Conservation (phyloP, 1,140 invertebrate genomes). For the Alviniconcha marisindica region DNA sequence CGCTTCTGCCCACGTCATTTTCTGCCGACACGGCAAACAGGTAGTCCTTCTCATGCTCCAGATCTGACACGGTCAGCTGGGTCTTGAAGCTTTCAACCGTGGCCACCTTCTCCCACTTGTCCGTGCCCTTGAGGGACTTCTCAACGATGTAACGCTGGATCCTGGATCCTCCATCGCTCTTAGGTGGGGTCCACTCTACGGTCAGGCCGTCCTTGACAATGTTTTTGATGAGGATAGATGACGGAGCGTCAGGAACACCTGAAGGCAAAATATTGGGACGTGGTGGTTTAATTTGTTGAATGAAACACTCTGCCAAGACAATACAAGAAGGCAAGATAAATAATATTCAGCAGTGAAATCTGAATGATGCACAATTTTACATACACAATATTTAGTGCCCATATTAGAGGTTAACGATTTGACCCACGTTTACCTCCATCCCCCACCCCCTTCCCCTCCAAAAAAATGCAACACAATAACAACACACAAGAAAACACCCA, state of each 20-base stretch:
- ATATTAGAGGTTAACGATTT: neutral
- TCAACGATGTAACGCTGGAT: constrained; percentile 92
- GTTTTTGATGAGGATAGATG: constrained; percentile 78
- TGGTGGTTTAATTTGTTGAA: no score
- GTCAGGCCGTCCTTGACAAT: constrained; percentile 85
- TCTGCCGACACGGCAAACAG: constrained; percentile 93
- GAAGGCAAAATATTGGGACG: no score
- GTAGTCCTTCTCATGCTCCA: constrained; percentile 92
- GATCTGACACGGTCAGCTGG: constrained; percentile 80
- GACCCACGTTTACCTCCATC: no score
- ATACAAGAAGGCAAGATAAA: no score
- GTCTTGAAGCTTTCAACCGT: constrained; percentile 78
- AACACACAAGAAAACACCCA: no score
- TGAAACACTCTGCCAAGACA: no score
- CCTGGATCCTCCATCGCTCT: constrained; percentile 83
- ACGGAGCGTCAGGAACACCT: constrained; percentile 93
- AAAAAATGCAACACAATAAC: no score
- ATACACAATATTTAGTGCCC: neutral
- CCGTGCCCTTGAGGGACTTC: constrained; percentile 75
- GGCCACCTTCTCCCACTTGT: constrained; percentile 76
- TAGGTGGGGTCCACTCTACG: constrained; percentile 92
- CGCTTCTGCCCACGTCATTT: constrained; percentile 88
- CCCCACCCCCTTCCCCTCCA: no score
- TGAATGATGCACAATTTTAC: no score
- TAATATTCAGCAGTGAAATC: no score